phyloP scores from a whole-genome alignment of 2,113 vertebrate genomes.

The Thymallus thymallus region DNA sequence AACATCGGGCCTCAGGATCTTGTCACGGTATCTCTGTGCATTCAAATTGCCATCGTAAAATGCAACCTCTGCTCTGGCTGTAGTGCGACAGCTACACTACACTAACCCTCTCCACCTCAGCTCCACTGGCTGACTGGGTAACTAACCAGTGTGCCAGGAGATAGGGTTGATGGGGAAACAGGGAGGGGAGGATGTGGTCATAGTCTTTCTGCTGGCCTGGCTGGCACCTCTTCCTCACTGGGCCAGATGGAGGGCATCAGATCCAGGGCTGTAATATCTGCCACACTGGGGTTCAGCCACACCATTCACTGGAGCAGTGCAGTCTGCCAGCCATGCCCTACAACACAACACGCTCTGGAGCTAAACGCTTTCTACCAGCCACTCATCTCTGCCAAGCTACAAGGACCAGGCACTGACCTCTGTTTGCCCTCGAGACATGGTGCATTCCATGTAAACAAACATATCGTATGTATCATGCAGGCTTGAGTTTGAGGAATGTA shows the following conservation, averaged over 20 bases:
- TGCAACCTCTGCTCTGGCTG: not conserved
- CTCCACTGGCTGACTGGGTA: not conserved
- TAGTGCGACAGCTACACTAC: not conserved
- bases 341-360: constrained; percentile 27
- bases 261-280: constrained; percentile 41
- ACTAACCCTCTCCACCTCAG: not conserved
- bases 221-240: constrained; percentile 37
- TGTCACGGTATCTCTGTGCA: too few species aligned
- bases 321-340: not conserved
- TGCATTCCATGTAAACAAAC: not conserved
- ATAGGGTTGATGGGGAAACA: not conserved
- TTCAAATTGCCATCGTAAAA: too few species aligned
- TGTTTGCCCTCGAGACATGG: not conserved
- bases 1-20: too few species aligned
- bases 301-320: not conserved
- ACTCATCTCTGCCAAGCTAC: not conserved
- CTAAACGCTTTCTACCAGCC: constrained; percentile 9
- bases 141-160: not conserved
- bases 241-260: constrained; percentile 45
- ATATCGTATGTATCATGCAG: not conserved
- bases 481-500: not conserved
- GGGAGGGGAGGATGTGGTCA: constrained; percentile 6
- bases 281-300: constrained; percentile 18
- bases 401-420: not conserved
- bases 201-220: constrained; percentile 34